A percentile compares a stretch with the other conserved stretches of the same genome.
Evolutionary conservation across 2,888 invertebrate genomes (phyloP).

Genomic region (Hypsopygia costalis): DNA sequence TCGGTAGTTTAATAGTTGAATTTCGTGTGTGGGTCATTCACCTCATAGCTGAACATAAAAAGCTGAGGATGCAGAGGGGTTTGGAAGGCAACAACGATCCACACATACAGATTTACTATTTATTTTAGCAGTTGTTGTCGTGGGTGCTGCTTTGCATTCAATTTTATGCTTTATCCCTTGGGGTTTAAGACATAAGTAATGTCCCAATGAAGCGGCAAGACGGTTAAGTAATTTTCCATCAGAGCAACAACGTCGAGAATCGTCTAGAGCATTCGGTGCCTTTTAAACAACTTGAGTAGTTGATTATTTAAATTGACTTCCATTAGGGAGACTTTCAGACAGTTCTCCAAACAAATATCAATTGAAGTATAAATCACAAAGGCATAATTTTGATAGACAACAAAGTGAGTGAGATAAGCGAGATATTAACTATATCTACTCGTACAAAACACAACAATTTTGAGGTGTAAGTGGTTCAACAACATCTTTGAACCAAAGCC

Average conservation of each 20-base stretch:
- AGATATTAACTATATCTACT: no score
- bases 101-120: constrained; percentile 16
- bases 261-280: neutral
- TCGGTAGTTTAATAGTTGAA: constrained; percentile 38
- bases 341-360: neutral
- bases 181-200: constrained; percentile 3
- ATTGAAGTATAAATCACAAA: neutral
- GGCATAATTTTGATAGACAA: no score
- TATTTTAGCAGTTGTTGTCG: constrained; percentile 2
- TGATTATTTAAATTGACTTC: constrained; percentile 13
- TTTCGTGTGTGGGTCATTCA: constrained; percentile 48
- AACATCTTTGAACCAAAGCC: no score
- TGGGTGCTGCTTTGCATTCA: constrained; percentile 2
- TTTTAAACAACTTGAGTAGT: neutral
- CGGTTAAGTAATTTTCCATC: neutral
- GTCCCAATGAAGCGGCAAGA: neutral
- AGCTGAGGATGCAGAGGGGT: constrained; percentile 11
- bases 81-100: constrained; percentile 8
- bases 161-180: constrained; percentile 9
- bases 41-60: constrained; percentile 35
- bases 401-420: no score
- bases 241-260: neutral
- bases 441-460: no score
- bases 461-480: no score
- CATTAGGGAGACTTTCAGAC: neutral